A percentile compares a stretch with the other conserved stretches of the same genome.
Conservation (phyloP, 2,113 vertebrate genomes). For the Tragelaphus buxtoni region DNA sequence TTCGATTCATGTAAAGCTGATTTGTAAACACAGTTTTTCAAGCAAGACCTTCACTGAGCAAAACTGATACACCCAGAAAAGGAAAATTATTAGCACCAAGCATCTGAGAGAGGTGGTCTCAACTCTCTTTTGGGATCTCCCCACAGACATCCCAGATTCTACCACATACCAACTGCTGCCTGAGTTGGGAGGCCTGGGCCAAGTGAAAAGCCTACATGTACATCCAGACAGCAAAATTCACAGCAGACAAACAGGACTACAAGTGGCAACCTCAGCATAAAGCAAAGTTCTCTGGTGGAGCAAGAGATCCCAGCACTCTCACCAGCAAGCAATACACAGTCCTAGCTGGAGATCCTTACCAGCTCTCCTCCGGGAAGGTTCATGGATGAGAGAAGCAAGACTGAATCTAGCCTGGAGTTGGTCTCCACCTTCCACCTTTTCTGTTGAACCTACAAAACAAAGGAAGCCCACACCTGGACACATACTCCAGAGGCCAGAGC, state of each 20-base stretch:
- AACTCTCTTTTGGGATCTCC: neutral
- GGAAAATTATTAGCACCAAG: neutral
- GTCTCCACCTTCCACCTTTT: conserved; percentile 99
- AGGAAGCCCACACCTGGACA: neutral
- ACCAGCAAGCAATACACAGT: accelerated
- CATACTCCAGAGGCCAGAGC: accelerated
- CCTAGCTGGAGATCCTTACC: conserved; percentile 79
- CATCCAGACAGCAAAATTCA: neutral
- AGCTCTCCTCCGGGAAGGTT: conserved; percentile 97
- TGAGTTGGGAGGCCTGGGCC: neutral
- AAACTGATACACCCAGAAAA: neutral
- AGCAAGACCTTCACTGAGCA: neutral
- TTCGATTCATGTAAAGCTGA: neutral
- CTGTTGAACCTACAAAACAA: conserved; percentile 89
- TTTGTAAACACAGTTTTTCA: neutral
- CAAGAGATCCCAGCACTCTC: neutral
- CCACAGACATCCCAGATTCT: neutral
- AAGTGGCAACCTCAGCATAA: neutral
- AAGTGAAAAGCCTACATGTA: neutral
- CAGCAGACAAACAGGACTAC: neutral
- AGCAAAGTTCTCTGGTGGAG: neutral
- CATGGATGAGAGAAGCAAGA: conserved; percentile 92
- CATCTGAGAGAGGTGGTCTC: neutral
- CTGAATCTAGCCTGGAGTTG: conserved; percentile 93
- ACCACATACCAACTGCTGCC: neutral